Evolutionary conservation across 2,797 vertebrate species (phyloP).

Genomic region (Karalla daura): DNA sequence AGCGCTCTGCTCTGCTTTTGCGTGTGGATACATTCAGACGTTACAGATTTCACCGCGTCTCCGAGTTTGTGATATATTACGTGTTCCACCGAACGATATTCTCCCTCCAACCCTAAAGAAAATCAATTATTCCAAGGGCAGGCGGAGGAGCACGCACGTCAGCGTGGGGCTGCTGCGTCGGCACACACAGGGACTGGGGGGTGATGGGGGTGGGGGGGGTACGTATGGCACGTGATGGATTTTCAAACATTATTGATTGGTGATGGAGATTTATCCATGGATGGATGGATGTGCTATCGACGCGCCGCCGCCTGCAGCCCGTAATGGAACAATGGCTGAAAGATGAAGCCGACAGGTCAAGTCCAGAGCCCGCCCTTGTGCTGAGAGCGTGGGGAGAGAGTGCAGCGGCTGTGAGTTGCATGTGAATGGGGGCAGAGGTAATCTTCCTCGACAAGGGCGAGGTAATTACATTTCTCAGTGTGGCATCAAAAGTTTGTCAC

Average conservation of each 20-base stretch:
- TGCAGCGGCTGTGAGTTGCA: neutral
- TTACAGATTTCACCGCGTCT: constrained; percentile 19
- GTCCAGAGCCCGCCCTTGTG: constrained; percentile 35
- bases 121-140: constrained; percentile 60
- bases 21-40: constrained; percentile 3
- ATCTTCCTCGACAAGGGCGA: constrained; percentile 12
- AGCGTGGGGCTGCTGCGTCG: constrained; percentile 22
- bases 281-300: constrained; percentile 47
- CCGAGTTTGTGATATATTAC: neutral
- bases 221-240: constrained; percentile 49
- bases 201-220: constrained; percentile 16
- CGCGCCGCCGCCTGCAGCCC: constrained; percentile 29
- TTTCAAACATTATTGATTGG: constrained; percentile 68
- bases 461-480: constrained; percentile 19
- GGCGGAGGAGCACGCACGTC: constrained; percentile 31
- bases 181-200: constrained; percentile 31
- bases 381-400: neutral
- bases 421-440: neutral
- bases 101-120: constrained; percentile 25
- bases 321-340: constrained; percentile 26
- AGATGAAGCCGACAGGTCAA: constrained; percentile 38
- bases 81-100: constrained; percentile 24
- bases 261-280: constrained; percentile 31
- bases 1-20: constrained; percentile 12
- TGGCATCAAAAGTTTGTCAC: constrained; percentile 4